Conservation (phyloP, 2,797 vertebrate genomes). For the Squalus acanthias region DNA sequence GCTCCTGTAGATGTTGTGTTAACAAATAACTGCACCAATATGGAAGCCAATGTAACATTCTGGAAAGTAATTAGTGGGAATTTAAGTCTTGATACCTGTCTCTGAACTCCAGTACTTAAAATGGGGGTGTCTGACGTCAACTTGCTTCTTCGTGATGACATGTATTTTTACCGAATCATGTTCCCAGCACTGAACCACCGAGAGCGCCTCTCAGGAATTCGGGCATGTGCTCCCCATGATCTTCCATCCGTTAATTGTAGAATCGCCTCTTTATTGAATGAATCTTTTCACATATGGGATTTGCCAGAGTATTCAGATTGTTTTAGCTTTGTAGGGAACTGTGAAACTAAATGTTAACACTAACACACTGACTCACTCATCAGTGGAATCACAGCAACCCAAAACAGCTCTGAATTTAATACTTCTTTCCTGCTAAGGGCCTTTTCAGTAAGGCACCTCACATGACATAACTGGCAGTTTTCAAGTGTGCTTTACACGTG, state of each 20-base stretch:
- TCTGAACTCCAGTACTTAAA: background rate
- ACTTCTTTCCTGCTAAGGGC: background rate
- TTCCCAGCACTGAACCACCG: background rate
- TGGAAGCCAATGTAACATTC: background rate
- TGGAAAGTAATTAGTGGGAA: background rate
- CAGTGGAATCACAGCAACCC: background rate
- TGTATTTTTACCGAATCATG: background rate
- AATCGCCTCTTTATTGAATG: conserved; percentile 15
- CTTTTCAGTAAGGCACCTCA: background rate
- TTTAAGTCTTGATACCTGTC: background rate
- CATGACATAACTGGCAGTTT: background rate
- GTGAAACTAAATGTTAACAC: conserved; percentile 34
- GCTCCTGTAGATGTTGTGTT: background rate
- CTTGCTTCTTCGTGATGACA: background rate
- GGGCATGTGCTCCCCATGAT: background rate
- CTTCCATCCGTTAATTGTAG: background rate
- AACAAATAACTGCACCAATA: background rate
- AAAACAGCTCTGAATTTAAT: conserved; percentile 10
- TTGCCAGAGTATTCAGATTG: conserved; percentile 27
- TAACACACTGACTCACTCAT: conserved; percentile 27
- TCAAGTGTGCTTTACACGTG: background rate
- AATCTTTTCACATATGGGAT: conserved; percentile 29
- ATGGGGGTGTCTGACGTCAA: background rate
- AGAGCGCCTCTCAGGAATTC: background rate
- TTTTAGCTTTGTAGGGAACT: conserved; percentile 9